Evolutionary conservation across 2,113 vertebrate genomes (phyloP), one percentile per base, ranked within the genome.

Genomic region (Potamarius usumacintae): DNA sequence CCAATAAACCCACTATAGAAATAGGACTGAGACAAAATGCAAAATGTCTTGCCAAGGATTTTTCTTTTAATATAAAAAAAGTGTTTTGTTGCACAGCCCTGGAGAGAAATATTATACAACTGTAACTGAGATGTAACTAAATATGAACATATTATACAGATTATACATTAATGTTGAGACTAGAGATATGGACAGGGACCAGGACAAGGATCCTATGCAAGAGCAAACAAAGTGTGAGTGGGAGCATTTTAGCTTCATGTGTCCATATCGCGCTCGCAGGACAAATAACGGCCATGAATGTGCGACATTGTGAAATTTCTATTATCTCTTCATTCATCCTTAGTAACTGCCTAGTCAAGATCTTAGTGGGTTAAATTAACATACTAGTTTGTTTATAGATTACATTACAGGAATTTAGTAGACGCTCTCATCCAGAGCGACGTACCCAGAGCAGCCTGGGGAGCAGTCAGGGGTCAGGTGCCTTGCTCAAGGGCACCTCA

Each of bases 101-200:
- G 30, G 58, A 82, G 30, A 42, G 79, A 62, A 82, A 82, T 60
- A 62, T 17, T 42, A 55, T 42, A 42, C 27, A 15, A 34, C 78
- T 80, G n/a, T 57, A 79, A 57, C 52, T 7, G 53, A 80, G 55
- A 18, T 58, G 55, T 58, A 81, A 82, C 79, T 82, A 62, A 82
- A 82, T 14, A 80, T 80, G 78, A 80, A 58, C 22, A 82, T 20
- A 48, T 82, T 60, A 48, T 20, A 55, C 76, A 79, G 18, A 74
- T 74, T 74, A 50, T 10, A 71, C 42, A 42, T 6, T 72, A 52
- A 30, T 25, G 7, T 17, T 79, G 10, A 53, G 74, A 53, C 9
- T 52, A n/a, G 74, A 77, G 20, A 53, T 78, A 53, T 55, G 18
- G 11, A 53, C 76, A 25, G 3, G 18, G 11, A 53, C 50, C 76